These are phyloP conservation scores for Hydractinia echinata DNA, from an alignment of 30 jellyfish, hydroid and myxozoan species.

Conservation along the genomic window DNA sequence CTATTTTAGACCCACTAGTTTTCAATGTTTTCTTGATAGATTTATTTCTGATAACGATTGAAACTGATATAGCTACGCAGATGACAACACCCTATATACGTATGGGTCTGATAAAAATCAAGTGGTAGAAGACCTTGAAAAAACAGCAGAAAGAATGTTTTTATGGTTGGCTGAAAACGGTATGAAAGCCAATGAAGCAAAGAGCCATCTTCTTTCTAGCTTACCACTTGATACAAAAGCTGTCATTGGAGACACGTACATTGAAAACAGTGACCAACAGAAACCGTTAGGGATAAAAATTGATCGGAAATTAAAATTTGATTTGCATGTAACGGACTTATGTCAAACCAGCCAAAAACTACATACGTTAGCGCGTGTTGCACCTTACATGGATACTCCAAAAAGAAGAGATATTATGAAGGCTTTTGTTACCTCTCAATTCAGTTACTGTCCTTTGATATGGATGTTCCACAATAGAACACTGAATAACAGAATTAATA, in stretches of 20 bases:
- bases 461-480: too few species aligned
- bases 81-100: neutral
- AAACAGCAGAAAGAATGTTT: neutral
- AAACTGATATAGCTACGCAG: neutral
- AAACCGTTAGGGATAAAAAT: neutral
- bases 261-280: neutral
- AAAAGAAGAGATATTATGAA: too few species aligned
- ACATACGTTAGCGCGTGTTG: neutral
- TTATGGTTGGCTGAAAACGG: neutral
- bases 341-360: neutral
- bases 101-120: neutral
- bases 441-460: too few species aligned
- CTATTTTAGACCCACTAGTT: neutral
- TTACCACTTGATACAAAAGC: too few species aligned
- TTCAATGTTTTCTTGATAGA: neutral
- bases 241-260: too few species aligned
- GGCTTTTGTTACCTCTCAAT: too few species aligned
- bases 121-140: neutral
- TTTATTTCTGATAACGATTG: neutral
- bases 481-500: too few species aligned
- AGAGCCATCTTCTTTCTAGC: too few species aligned
- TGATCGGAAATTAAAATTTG: neutral
- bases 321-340: neutral
- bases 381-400: neutral
- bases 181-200: neutral